Conservation (phyloP, 2,797 vertebrate species). For the Ctenosaura bakeri region DNA sequence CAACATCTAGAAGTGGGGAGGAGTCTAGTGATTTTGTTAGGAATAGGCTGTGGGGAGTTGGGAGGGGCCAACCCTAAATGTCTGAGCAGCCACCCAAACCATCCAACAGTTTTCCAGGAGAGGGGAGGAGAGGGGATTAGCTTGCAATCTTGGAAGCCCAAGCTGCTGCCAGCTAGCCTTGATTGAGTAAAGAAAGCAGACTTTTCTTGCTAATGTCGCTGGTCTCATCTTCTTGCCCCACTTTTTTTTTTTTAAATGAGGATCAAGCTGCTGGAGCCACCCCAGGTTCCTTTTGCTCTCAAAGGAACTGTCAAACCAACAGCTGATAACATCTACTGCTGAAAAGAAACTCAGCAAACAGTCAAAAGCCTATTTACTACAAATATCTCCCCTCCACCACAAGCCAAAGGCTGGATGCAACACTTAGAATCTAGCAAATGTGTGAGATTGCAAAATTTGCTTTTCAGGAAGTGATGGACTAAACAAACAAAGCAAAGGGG, state of each 20-base stretch:
- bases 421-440: background rate
- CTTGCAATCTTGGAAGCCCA: background rate
- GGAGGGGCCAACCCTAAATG: background rate
- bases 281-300: background rate
- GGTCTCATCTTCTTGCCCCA: too few species aligned
- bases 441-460: background rate
- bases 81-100: background rate
- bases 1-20: background rate
- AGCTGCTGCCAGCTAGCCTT: background rate
- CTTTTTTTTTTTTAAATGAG: background rate
- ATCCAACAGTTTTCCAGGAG: background rate
- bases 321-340: background rate
- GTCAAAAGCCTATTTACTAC: background rate
- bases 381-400: too few species aligned
- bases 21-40: background rate
- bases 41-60: background rate
- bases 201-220: background rate
- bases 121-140: background rate
- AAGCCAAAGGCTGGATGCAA: background rate
- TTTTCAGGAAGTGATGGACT: background rate
- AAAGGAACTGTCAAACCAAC: background rate
- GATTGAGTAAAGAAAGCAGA: background rate
- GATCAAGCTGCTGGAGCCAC: background rate
- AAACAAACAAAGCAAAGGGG: background rate
- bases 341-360: background rate